Base-by-base conservation (phyloP, 2,113 vertebrate genomes). In the Morone saxatilis region DNA sequence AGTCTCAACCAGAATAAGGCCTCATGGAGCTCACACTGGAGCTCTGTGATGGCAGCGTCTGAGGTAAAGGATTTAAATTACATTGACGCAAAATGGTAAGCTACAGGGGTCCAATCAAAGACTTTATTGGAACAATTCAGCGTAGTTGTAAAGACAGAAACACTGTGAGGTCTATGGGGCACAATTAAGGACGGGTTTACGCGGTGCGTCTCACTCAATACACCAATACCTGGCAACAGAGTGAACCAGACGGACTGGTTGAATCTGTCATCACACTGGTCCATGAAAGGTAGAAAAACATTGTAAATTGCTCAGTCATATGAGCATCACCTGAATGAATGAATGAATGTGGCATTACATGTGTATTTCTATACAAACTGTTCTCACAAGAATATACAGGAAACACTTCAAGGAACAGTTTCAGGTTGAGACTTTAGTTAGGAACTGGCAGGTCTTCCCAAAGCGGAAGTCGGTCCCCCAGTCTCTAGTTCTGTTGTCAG, bases 171-270 rank as follows among this genome's bases (percentile, higher is more conserved):
- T 0, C 7, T 22, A 38, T 0, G 4, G 41, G 48, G 20, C 31
- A 20, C 10, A 14, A 22, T 25, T 2, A 11, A 31, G 8, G 31
- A 62, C n/a, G 11, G n/a, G 19, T 66, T 66, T 54, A 22, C 9
- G 13, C 2, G 12, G 16, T 20, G 51, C 12, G 20, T 60, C 17
- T 48, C 0, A 60, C 45, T 71, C 57, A 60, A 50, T 14, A 0
- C 22, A 10, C 6, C 14, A 48, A 57, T 38, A 40, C 72, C 40
- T 57, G 47, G 81, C 69, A 73, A 69, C 54, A 38, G 36, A 36
- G 47, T 10, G 17, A 85, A 74, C 59, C 12, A 73, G 82, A 62
- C 31, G 1, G 53, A 85, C 84, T 36, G 53, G 85, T 85, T 78
- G 10, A 78, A 53, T 85, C 54, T 19, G 74, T 71, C 66, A 47